Base-by-base conservation (phyloP, 2,113 vertebrate species). In the Tonatia bakeri region DNA sequence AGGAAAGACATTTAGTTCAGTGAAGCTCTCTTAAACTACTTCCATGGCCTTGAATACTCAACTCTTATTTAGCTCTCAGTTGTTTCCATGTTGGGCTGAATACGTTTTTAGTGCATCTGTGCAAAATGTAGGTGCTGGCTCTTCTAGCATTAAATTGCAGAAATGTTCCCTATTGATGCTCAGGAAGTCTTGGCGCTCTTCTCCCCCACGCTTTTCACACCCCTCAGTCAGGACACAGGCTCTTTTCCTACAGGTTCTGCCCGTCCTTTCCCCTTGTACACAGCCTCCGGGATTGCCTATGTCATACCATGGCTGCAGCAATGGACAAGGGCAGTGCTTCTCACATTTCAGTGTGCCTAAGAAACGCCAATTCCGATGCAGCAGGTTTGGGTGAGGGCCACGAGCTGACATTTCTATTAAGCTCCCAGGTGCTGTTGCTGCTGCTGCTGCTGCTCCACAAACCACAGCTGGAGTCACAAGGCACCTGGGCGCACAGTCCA, bases 11-110 rank as follows among this genome's bases (percentile, higher is more conserved):
- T 73, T 38, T 36, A 84, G 67, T 85, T 79, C 82, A 69, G 88
- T 59, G n/a, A 93, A 61, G 43, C 36, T 88, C 83, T 96, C 65
- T 95, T 73, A 67, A 85, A 50, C 81, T 80, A 81, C 56, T 70
- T 87, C 56, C 17, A 16, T 91, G 88, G 82, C 61, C 87, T 92
- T 92, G 65, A 64, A 56, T 65, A 87, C 5, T n/a, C 40, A 64
- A 54, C n/a, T 83, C 22, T 77, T 90, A 80, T 13, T 92, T 94
- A 87, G 93, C 38, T 95, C 33, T 77, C 56, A 40, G 11, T 36
- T 47, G 61, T 67, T 92, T 87, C 76, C 38, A 64, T 67, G 59
- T 73, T 91, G 88, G 33, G 69, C 9, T 84, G 36, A 64, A 36
- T 40, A 33, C 67, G 31, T 81, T 94, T 50, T 84, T 80, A 87